phyloP scores from a whole-genome alignment of 53 echinoderm and acorn worm species.

The Holothuria scabra region DNA sequence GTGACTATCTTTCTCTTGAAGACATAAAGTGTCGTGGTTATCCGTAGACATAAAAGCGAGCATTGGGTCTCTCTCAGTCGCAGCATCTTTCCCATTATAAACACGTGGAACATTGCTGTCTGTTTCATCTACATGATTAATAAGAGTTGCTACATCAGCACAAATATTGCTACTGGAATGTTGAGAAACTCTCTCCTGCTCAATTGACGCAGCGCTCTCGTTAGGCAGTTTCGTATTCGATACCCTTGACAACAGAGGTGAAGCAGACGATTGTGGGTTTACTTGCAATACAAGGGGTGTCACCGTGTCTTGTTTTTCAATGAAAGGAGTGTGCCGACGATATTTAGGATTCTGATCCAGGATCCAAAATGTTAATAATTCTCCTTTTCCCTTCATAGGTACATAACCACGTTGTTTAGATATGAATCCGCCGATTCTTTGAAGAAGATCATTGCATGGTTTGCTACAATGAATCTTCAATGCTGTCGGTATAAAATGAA shows the following conservation, averaged over 20 bases:
- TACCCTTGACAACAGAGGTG: neutral
- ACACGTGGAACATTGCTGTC: neutral
- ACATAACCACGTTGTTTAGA: constrained; percentile 80
- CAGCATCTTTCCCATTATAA: neutral
- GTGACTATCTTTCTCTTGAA: neutral
- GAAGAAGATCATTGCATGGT: constrained; percentile 67
- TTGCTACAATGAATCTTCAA: constrained; percentile 92
- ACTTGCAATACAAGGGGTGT: constrained; percentile 16
- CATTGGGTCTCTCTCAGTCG: constrained; percentile 27
- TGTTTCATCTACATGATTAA: no score
- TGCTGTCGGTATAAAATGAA: constrained; percentile 53
- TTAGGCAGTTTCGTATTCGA: neutral
- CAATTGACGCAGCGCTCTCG: neutral
- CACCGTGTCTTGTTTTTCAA: constrained; percentile 13
- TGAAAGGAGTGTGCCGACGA: constrained; percentile 26
- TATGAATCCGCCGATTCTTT: constrained; percentile 70
- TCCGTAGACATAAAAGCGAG: neutral
- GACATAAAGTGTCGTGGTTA: neutral
- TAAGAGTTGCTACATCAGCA: no score
- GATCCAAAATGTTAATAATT: constrained; percentile 91
- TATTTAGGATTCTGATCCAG: constrained; percentile 73
- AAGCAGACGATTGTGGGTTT: neutral
- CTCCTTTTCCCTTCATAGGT: constrained; percentile 96
- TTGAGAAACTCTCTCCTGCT: neutral
- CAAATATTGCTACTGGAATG: no score